These are phyloP conservation scores for Manis javanica DNA, from an alignment of 2,797 vertebrate genomes.

Conservation along the genomic window DNA sequence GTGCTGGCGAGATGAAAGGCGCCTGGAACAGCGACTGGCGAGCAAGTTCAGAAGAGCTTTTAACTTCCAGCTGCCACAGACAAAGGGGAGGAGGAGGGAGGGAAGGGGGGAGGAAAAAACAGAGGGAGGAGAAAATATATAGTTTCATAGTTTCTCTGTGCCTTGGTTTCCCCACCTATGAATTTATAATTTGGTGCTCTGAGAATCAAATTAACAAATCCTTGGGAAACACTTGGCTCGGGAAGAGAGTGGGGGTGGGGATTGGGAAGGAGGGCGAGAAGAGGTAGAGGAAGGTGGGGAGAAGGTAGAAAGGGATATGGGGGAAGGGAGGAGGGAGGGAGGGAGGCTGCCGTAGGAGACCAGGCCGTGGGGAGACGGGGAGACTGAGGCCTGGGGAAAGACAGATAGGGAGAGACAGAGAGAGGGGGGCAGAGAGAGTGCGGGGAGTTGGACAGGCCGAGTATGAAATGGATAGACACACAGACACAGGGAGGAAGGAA, in stretches of 20 bases:
- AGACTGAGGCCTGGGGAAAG: background rate
- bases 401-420: background rate
- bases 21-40: slow-evolving; percentile 84
- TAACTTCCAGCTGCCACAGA: slow-evolving; percentile 87
- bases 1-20: slow-evolving; percentile 87
- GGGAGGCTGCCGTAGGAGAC: background rate
- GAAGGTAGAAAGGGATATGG: no score
- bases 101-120: background rate
- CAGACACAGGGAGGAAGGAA: background rate
- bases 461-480: background rate
- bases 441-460: background rate
- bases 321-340: background rate
- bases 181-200: no score
- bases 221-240: no score
- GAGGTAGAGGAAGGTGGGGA: background rate
- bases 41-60: slow-evolving; percentile 88
- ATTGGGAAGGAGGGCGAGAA: no score
- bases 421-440: background rate
- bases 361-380: background rate
- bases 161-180: no score
- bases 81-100: slow-evolving; percentile 64
- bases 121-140: background rate
- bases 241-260: no score
- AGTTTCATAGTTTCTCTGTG: no score
- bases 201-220: no score